Evolutionary conservation across 2,113 vertebrate genomes (phyloP).

Genomic region (Cathartes aura): DNA sequence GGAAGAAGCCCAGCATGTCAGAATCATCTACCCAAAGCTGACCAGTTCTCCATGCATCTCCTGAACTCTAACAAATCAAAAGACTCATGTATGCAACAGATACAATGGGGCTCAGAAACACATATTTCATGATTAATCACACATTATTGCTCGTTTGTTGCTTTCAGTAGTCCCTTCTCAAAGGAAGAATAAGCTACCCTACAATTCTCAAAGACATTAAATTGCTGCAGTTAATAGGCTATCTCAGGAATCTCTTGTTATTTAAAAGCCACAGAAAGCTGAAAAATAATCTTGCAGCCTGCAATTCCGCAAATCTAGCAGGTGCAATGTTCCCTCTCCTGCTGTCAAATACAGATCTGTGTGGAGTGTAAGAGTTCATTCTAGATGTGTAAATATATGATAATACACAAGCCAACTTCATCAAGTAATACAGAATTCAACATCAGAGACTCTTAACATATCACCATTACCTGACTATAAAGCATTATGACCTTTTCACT

Average conservation of each 20-base stretch:
- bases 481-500: background rate
- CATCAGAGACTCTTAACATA: background rate
- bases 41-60: background rate
- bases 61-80: background rate
- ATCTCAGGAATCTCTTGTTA: background rate
- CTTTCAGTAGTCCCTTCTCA: background rate
- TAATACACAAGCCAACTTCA: background rate
- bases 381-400: background rate
- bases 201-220: background rate
- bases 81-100: background rate
- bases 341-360: background rate
- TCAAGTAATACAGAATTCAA: background rate
- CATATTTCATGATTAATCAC: background rate
- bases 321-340: background rate
- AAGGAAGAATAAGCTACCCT: background rate
- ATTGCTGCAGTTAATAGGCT: background rate
- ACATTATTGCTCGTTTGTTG: background rate
- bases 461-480: background rate
- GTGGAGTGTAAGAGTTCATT: background rate
- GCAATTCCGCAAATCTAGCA: background rate
- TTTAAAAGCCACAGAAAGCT: background rate
- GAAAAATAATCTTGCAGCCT: background rate
- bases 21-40: background rate
- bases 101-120: background rate
- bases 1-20: background rate